Base-by-base conservation (phyloP, 2,797 vertebrate species). In the Cetoscarus ocellatus region DNA sequence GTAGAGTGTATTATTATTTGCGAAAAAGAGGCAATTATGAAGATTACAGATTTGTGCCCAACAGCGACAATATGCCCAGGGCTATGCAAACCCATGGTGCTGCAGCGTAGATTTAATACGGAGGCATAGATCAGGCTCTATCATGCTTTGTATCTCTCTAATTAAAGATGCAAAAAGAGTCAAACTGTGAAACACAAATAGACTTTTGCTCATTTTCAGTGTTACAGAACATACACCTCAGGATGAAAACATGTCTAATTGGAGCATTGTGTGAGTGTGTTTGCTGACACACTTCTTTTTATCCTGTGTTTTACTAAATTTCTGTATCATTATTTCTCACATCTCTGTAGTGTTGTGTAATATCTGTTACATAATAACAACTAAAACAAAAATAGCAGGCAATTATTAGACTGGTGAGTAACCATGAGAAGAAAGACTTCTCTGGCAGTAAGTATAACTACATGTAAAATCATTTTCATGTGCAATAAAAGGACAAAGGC, bases 311-410 rank as follows among this genome's bases (percentile, higher is more conserved):
- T 49, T 36, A 71, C 44, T 7, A 12, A 52, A 80, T 53, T 40
- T 15, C 43, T 73, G 38, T 66, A 48, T 60, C 67, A 49, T 73
- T 74, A 75, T 76, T 78, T 40, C 59, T 54, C 66, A 61, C 67
- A 51, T 71, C 73, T 77, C 59, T 19, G 0, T 39, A 40, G 57
- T 10, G 53, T 87, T 89, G 78, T 54, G 57, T 88, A 85, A 84
- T 66, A 50, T 68, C 7, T 47, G 77, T 87, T 90, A 73, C 76
- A 73, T 88, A 85, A 91, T 47, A 27, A 79, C 27, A 70, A 70
- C 34, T 55, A 63, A 73, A 51, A 60, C 71, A 82, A 62, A 87
- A 86, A 90, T 84, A 84, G 83, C 70, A 66, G 62, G n/a, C 54
- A 35, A 18, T 82, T 67, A 80, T 77, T 83, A 80, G 70, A 76